A percentile compares a stretch with the other conserved stretches of the same genome.
Evolutionary conservation across 2,113 vertebrate species (phyloP).

Genomic region (Natator depressus): DNA sequence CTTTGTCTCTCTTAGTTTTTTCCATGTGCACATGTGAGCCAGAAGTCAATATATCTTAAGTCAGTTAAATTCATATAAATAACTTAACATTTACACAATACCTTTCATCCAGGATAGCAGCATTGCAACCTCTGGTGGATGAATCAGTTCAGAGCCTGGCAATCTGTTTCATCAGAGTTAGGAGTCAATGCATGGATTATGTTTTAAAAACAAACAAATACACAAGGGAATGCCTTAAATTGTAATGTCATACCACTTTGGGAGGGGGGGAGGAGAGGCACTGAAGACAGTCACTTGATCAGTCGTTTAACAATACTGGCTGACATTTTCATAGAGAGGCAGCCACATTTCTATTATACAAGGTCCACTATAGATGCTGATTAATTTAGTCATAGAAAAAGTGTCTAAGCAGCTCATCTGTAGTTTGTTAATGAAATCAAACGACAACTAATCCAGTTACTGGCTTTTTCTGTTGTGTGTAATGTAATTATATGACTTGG

Average conservation of each 20-base stretch:
- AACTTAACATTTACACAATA: constrained; percentile 11
- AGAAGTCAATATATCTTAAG: neutral
- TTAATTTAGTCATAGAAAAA: constrained; percentile 10
- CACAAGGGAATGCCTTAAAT: neutral
- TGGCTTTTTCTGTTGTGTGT: neutral
- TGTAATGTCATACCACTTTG: neutral
- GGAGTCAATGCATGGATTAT: neutral
- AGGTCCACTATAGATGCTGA: neutral
- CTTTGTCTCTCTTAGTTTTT: constrained; percentile 5
- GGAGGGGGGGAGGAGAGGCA: neutral
- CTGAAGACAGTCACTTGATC: neutral
- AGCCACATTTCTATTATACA: neutral
- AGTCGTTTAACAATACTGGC: neutral
- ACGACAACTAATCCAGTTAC: constrained; percentile 25
- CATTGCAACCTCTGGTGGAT: constrained; percentile 69
- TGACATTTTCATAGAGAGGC: neutral
- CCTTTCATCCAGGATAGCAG: constrained; percentile 48
- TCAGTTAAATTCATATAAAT: neutral
- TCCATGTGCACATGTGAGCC: neutral
- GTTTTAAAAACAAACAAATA: constrained; percentile 19
- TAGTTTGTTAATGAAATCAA: constrained; percentile 50
- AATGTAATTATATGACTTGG: constrained; percentile 21
- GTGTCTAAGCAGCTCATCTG: neutral
- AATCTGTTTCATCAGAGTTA: neutral
- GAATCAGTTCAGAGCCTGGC: constrained; percentile 59